These are phyloP conservation scores for Acropora yongei DNA, from an alignment of 64 coral and sea anemone species.

Conservation along the genomic window DNA sequence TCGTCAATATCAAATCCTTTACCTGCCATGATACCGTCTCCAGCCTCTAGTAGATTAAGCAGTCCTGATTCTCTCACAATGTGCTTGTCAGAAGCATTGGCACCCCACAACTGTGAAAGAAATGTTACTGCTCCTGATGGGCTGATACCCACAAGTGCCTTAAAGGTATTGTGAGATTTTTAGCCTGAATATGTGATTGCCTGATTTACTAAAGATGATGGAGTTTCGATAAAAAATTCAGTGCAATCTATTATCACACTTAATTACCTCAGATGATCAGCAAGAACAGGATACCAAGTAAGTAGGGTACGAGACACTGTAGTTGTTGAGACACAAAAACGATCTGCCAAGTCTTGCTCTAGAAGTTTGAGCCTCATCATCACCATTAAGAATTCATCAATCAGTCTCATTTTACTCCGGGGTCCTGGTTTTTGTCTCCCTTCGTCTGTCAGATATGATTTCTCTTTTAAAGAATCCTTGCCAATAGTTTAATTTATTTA, in stretches of 20 bases:
- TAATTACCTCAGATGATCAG: conserved; percentile 42
- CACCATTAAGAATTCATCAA: conserved; percentile 58
- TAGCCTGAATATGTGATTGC: conserved; percentile 32
- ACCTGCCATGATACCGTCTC: no score
- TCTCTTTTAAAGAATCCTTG: conserved; percentile 33
- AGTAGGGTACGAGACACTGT: conserved; percentile 38
- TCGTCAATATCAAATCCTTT: no score
- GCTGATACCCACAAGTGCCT: conserved; percentile 26
- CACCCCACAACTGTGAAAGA: conserved; percentile 31
- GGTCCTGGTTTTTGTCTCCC: conserved; percentile 31
- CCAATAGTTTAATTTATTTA: conserved; percentile 60
- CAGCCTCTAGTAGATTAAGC: neutral
- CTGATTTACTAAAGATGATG: conserved; percentile 43
- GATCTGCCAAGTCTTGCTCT: conserved; percentile 48
- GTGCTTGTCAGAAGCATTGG: conserved; percentile 49
- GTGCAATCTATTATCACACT: conserved; percentile 53
- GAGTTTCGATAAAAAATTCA: conserved; percentile 32
- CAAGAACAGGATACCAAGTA: conserved; percentile 58
- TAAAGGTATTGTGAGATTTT: conserved; percentile 43
- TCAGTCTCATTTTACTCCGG: conserved; percentile 45
- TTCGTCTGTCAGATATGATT: conserved; percentile 40
- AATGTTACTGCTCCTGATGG: conserved; percentile 48
- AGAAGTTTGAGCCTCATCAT: conserved; percentile 58
- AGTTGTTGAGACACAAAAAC: conserved; percentile 60
- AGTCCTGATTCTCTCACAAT: conserved; percentile 37